phyloP scores from a whole-genome alignment of 2,113 vertebrate genomes.

The Synchiropus splendidus region DNA sequence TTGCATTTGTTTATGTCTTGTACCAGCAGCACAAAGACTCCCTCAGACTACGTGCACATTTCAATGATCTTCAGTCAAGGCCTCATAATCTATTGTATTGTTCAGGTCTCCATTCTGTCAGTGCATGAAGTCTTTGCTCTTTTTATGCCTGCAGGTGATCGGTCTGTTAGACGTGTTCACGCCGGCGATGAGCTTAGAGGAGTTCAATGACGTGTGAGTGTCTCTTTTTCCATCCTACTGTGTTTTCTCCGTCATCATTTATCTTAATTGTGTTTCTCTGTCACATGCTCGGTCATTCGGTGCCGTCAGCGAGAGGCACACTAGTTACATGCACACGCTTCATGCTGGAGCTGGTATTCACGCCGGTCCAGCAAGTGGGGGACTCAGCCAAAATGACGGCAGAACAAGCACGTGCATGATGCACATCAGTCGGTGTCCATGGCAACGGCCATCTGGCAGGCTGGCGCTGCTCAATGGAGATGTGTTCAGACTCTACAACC shows the following conservation, averaged over 20 bases:
- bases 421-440: conserved; percentile 51
- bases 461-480: no score
- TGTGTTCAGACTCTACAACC: conserved; percentile 26
- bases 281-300: no score
- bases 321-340: no score
- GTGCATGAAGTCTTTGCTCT: neutral
- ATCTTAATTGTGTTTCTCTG: no score
- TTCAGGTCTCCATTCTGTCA: no score
- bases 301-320: no score
- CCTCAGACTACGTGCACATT: no score
- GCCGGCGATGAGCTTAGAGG: conserved; percentile 81
- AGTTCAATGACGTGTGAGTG: conserved; percentile 98
- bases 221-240: neutral
- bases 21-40: no score
- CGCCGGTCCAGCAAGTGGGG: conserved; percentile 4
- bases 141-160: conserved; percentile 73
- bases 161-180: conserved; percentile 93
- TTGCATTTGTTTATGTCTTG: no score
- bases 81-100: no score
- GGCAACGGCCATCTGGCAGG: conserved; percentile 52
- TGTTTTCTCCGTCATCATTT: neutral
- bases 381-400: conserved; percentile 36
- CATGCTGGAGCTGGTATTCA: no score
- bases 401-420: conserved; percentile 26
- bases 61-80: no score